These are phyloP conservation scores for Cebus imitator DNA, from an alignment of 2,113 vertebrate species.

Conservation along the genomic window DNA sequence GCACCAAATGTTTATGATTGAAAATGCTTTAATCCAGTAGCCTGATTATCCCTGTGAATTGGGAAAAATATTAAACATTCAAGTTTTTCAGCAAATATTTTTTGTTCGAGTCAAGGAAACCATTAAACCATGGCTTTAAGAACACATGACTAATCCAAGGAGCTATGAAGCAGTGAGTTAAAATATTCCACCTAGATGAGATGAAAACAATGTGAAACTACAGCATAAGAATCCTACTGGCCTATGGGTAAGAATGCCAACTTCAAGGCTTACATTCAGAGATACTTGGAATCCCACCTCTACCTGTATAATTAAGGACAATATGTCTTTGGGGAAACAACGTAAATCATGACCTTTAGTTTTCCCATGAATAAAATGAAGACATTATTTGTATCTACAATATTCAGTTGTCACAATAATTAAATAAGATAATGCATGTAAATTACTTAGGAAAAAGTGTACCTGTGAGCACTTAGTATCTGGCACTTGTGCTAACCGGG, in stretches of 20 bases:
- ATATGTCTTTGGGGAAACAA: background rate
- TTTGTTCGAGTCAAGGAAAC: background rate
- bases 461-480: background rate
- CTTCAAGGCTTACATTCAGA: background rate
- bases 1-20: background rate
- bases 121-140: background rate
- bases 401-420: background rate
- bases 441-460: background rate
- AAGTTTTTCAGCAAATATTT: background rate
- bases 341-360: background rate
- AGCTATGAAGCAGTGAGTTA: background rate
- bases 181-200: background rate
- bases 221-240: background rate
- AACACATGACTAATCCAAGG: background rate
- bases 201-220: background rate
- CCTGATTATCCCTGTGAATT: slow-evolving; percentile 13
- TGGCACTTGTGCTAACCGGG: background rate
- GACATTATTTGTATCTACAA: background rate
- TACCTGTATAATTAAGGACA: background rate
- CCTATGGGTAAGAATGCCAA: background rate
- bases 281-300: background rate
- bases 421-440: background rate
- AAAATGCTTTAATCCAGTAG: background rate
- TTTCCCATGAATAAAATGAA: background rate
- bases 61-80: background rate